Evolutionary conservation across 2,888 invertebrate genomes (phyloP).

Genomic region (Lycophotia porphyrea): DNA sequence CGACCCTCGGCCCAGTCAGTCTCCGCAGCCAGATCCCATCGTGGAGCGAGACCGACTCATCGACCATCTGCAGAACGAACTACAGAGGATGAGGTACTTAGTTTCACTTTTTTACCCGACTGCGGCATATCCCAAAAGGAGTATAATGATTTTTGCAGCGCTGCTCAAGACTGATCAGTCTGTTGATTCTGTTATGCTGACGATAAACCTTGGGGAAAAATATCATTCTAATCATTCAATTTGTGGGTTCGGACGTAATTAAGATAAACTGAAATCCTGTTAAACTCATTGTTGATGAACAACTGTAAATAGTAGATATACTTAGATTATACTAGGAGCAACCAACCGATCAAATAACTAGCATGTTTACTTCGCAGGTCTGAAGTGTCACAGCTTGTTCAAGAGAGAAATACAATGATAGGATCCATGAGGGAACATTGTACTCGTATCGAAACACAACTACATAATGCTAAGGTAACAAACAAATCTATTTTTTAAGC

Average conservation of each 20-base stretch:
- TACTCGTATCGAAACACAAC: slow-evolving; percentile 80
- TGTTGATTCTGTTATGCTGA: background rate
- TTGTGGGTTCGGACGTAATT: background rate
- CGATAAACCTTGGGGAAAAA: background rate
- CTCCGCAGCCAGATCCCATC: slow-evolving; percentile 86
- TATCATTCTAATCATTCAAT: background rate
- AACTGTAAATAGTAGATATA: background rate
- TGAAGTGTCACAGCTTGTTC: slow-evolving; percentile 83
- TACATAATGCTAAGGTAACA: slow-evolving; percentile 80
- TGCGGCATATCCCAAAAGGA: background rate
- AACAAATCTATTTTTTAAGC: background rate
- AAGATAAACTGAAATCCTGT: background rate
- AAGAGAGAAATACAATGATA: slow-evolving; percentile 84
- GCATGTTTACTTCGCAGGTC: slow-evolving; percentile 65
- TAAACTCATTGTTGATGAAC: background rate
- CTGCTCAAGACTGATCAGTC: background rate
- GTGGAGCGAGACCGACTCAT: slow-evolving; percentile 93
- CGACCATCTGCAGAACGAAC: slow-evolving; percentile 94
- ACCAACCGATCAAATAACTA: background rate
- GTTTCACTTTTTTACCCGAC: background rate
- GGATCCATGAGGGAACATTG: slow-evolving; percentile 85
- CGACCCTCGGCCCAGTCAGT: slow-evolving; percentile 79
- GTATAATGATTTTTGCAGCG: background rate
- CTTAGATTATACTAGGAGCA: background rate
- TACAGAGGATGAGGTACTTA: slow-evolving; percentile 91